Percentiles rank a stretch among this genome's conserved stretches.
phyloP scores from a whole-genome alignment of 2,113 vertebrate genomes.

The Trogon surrucura region DNA sequence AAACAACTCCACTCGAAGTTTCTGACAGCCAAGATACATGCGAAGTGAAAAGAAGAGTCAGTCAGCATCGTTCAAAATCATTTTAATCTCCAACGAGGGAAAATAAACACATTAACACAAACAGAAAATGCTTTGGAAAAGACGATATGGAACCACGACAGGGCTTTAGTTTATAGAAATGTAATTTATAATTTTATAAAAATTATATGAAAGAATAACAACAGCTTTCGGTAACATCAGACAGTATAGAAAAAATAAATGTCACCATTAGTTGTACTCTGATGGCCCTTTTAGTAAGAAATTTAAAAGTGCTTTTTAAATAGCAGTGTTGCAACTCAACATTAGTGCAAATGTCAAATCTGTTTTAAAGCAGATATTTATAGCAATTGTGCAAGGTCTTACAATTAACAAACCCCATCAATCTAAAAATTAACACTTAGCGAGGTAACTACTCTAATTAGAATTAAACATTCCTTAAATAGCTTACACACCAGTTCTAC shows the following conservation, averaged over 20 bases:
- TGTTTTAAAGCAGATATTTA: constrained; percentile 19
- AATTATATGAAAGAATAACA: constrained; percentile 48
- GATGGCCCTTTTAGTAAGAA: constrained; percentile 33
- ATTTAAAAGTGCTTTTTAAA: constrained; percentile 61
- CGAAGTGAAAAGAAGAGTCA: background rate
- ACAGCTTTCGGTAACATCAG: constrained; percentile 32
- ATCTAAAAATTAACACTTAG: background rate
- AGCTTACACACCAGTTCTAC: background rate
- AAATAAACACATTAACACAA: constrained; percentile 44
- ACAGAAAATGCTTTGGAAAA: background rate
- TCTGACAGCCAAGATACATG: background rate
- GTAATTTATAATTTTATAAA: constrained; percentile 42
- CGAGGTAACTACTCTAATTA: constrained; percentile 35
- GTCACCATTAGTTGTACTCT: constrained; percentile 19
- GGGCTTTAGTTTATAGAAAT: constrained; percentile 35
- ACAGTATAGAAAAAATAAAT: constrained; percentile 63
- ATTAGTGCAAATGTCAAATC: constrained; percentile 45
- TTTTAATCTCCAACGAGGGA: constrained; percentile 55
- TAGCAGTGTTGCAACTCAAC: constrained; percentile 39
- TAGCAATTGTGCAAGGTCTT: constrained; percentile 24
- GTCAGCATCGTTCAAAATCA: background rate
- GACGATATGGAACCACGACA: background rate
- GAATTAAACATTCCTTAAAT: background rate
- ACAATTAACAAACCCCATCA: background rate
- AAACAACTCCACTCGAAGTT: background rate